A percentile compares a stretch with the other conserved stretches of the same genome.
phyloP scores from a whole-genome alignment of 2,113 vertebrate genomes.

The Triplophysa rosa region DNA sequence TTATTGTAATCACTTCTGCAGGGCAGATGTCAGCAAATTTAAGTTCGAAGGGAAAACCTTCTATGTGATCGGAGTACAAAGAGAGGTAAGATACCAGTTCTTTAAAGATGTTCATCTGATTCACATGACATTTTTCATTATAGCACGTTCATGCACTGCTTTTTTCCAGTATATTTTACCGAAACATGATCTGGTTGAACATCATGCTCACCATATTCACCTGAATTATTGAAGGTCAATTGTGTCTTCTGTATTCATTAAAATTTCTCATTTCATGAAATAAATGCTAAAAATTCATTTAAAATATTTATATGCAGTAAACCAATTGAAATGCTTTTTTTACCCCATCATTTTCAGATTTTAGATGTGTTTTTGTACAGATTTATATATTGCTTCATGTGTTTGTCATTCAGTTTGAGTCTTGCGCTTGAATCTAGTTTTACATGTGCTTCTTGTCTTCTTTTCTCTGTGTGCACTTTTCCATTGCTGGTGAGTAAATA shows the following conservation, averaged over 20 bases:
- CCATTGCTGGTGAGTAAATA: constrained; percentile 52
- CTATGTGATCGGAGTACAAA: constrained; percentile 92
- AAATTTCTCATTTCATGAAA: neutral
- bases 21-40: constrained; percentile 94
- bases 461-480: constrained; percentile 51
- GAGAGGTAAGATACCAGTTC: constrained; percentile 80
- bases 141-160: too few species aligned
- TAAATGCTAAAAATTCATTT: neutral
- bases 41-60: constrained; percentile 99
- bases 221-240: too few species aligned
- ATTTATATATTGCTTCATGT: constrained; percentile 32
- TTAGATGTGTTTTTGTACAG: constrained; percentile 23
- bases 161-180: too few species aligned
- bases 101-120: neutral
- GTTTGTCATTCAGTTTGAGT: constrained; percentile 44
- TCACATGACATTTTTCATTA: neutral
- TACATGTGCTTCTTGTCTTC: constrained; percentile 52
- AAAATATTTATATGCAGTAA: neutral
- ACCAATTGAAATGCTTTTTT: neutral
- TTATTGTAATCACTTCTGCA: constrained; percentile 65
- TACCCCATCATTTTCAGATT: neutral
- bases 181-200: too few species aligned
- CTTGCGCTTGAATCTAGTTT: constrained; percentile 43
- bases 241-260: neutral
- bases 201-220: neutral